phyloP scores from a whole-genome alignment of 2,113 vertebrate genomes.

The Amphilophus citrinellus region DNA sequence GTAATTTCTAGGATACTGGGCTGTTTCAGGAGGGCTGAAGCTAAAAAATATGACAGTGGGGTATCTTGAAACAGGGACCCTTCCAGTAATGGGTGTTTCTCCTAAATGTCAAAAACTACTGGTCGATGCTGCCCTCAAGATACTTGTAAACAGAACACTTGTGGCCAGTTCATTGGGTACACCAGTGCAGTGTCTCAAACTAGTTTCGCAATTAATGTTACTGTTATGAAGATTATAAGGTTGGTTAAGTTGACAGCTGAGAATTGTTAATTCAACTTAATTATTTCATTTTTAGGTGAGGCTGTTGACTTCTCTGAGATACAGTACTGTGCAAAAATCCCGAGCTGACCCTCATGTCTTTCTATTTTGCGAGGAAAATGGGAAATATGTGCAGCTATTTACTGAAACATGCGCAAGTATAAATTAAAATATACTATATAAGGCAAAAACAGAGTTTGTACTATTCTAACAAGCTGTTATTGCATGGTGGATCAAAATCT shows the following conservation, averaged over 20 bases:
- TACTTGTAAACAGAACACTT: neutral
- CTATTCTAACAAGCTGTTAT: neutral
- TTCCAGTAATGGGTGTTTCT: neutral
- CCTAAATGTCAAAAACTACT: neutral
- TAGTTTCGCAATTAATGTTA: too few relatives aligned
- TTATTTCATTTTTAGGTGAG: neutral
- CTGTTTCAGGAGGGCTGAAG: neutral
- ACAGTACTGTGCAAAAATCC: neutral
- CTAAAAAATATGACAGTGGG: neutral
- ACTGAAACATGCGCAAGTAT: neutral
- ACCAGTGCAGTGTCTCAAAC: too few relatives aligned
- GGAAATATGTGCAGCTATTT: neutral
- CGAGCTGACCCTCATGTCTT: neutral
- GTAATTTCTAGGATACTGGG: neutral
- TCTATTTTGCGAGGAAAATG: neutral
- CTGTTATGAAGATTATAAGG: too few relatives aligned
- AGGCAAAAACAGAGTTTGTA: neutral
- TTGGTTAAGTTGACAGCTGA: too few relatives aligned
- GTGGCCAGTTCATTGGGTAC: too few relatives aligned
- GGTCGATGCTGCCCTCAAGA: neutral
- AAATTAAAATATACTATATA: neutral
- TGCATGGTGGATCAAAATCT: neutral
- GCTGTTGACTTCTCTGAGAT: neutral
- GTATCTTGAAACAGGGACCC: neutral
- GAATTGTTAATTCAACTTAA: too few relatives aligned